Conservation (phyloP, 1,140 invertebrate genomes). For the Pseudoatta argentina region DNA sequence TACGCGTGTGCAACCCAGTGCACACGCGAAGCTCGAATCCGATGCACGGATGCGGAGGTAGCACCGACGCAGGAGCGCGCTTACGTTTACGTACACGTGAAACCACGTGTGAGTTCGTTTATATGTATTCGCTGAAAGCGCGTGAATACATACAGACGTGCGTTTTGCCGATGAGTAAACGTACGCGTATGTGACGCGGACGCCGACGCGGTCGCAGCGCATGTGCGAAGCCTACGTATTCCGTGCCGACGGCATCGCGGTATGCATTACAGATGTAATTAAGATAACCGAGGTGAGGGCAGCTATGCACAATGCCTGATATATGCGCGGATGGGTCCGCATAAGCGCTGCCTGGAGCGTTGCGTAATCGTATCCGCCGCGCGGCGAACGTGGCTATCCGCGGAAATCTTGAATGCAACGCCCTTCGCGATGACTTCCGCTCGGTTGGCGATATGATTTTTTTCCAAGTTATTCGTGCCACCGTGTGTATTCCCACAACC, state of each 20-base stretch:
- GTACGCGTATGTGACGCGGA: constrained; percentile 40
- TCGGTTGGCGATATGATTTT: constrained; percentile 34
- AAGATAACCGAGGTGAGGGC: constrained; percentile 86
- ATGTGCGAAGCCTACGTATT: constrained; percentile 45
- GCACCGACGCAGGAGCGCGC: not conserved
- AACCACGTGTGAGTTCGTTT: not conserved
- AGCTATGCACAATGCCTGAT: constrained; percentile 85
- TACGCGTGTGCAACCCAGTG: constrained; percentile 10
- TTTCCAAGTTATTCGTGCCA: constrained; percentile 12
- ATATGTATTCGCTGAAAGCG: not conserved
- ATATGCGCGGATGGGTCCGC: constrained; percentile 78
- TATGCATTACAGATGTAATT: constrained; percentile 86
- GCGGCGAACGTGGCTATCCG: constrained; percentile 72
- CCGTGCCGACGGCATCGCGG: constrained; percentile 78
- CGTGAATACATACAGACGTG: constrained; percentile 24
- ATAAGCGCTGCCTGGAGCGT: constrained; percentile 68
- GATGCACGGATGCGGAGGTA: not conserved
- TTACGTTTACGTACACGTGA: not conserved
- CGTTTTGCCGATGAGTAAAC: constrained; percentile 62
- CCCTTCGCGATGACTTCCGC: constrained; percentile 44
- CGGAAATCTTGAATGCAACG: constrained; percentile 75
- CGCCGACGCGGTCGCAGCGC: not conserved
- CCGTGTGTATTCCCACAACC: not conserved
- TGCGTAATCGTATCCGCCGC: constrained; percentile 73
- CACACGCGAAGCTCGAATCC: constrained; percentile 32